Percentiles rank a stretch among this genome's conserved stretches.
Conservation (phyloP, 2,113 vertebrate genomes). For the Clarias gariepinus region DNA sequence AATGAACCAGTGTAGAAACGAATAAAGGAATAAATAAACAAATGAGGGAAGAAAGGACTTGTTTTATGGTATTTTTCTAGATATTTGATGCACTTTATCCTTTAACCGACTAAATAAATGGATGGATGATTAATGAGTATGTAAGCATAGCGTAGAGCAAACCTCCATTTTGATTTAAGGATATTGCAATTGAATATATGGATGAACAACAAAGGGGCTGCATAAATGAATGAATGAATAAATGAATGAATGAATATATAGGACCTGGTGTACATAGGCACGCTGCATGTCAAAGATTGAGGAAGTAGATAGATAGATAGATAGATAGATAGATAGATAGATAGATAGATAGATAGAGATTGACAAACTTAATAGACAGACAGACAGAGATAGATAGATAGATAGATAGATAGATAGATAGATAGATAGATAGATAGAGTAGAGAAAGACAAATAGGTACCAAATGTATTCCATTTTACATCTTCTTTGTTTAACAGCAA, state of each 20-base stretch:
- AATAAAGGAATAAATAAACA: too few species aligned
- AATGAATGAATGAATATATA: background rate
- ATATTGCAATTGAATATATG: background rate
- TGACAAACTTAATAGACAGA: too few species aligned
- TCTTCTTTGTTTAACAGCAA: background rate
- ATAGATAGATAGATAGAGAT: background rate
- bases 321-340: background rate
- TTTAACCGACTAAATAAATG: background rate
- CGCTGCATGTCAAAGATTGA: too few species aligned
- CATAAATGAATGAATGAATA: slow-evolving; percentile 7
- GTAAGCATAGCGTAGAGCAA: background rate
- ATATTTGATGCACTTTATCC: background rate
- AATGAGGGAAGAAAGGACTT: background rate
- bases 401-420: background rate
- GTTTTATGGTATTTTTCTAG: background rate
- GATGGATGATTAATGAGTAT: background rate
- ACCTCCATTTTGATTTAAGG: background rate
- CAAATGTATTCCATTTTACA: too few species aligned
- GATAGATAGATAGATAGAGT: background rate
- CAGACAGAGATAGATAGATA: too few species aligned
- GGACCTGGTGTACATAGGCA: too few species aligned
- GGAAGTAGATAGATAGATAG: too few species aligned
- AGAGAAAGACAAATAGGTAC: background rate
- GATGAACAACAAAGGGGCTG: background rate
- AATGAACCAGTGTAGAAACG: background rate